A percentile compares a stretch with the other conserved stretches of the same genome.
phyloP scores from a whole-genome alignment of 2,797 vertebrate genomes.

The Oreonectes daqikongensis region DNA sequence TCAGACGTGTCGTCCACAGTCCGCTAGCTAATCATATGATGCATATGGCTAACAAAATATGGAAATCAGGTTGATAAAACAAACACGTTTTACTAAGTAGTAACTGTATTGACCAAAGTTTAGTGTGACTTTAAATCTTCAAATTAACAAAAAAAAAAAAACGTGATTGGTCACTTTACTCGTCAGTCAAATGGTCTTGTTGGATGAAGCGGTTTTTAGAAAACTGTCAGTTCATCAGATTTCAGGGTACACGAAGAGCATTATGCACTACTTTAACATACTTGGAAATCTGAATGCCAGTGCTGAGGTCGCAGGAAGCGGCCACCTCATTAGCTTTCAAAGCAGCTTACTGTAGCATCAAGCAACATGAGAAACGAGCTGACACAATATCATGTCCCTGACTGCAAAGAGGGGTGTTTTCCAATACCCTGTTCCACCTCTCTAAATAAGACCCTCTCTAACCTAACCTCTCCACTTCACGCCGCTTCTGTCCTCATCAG shows the following conservation, averaged over 20 bases:
- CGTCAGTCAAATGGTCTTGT: not conserved
- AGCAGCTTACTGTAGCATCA: constrained; percentile 18
- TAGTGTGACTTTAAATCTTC: too few relatives aligned
- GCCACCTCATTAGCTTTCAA: constrained; percentile 49
- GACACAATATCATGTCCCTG: constrained; percentile 19
- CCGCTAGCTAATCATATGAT: not conserved
- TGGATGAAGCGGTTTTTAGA: constrained; percentile 38
- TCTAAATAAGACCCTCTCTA: constrained; percentile 18
- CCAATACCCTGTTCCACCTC: constrained; percentile 30
- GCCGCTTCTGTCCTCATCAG: constrained; percentile 43
- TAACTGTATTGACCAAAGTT: not conserved
- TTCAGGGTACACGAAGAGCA: constrained; percentile 19
- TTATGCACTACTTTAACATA: constrained; percentile 13
- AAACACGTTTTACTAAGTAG: too few relatives aligned
- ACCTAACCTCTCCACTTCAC: constrained; percentile 44
- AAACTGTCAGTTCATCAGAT: constrained; percentile 33
- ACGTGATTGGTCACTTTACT: not conserved
- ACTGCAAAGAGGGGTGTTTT: constrained; percentile 32
- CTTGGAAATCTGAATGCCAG: constrained; percentile 14
- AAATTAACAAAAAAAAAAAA: too few relatives aligned
- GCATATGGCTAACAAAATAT: not conserved
- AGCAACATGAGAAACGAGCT: constrained; percentile 21
- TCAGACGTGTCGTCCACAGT: not conserved
- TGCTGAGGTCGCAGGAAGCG: constrained; percentile 41
- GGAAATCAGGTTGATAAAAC: too few relatives aligned